Conservation (phyloP, 2,113 vertebrate genomes). For the Dunckerocampus dactyliophorus region DNA sequence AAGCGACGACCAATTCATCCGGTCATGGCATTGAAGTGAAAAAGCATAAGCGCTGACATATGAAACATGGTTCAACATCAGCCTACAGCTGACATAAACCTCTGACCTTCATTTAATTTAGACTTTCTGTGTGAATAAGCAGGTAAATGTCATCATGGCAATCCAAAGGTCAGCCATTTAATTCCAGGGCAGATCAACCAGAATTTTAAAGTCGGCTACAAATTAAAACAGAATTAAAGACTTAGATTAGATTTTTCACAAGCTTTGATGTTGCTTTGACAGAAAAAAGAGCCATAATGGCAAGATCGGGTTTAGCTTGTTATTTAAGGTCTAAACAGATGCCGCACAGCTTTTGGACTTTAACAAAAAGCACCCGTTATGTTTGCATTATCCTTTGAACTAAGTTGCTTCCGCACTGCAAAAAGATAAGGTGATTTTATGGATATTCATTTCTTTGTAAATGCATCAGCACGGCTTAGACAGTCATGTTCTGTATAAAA, state of each 20-base stretch:
- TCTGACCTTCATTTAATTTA: constrained; percentile 52
- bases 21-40: constrained; percentile 36
- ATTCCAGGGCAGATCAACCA: constrained; percentile 20
- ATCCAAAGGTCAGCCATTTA: constrained; percentile 40
- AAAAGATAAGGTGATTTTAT: too few species aligned
- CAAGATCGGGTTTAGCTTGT: background rate
- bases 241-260: background rate
- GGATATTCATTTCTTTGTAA: too few species aligned
- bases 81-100: constrained; percentile 37
- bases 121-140: constrained; percentile 44
- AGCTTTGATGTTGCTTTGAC: background rate
- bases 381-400: too few species aligned
- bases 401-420: too few species aligned
- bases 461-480: too few species aligned
- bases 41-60: constrained; percentile 51
- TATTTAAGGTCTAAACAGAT: background rate
- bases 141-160: constrained; percentile 51
- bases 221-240: constrained; percentile 1
- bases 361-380: too few species aligned
- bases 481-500: too few species aligned
- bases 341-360: constrained; percentile 2
- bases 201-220: constrained; percentile 13
- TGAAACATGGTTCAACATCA: constrained; percentile 56
- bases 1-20: constrained; percentile 34
- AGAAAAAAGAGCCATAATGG: background rate